Percentiles rank a stretch among this genome's conserved stretches.
These are phyloP conservation scores for Drosophila hydei DNA, from an alignment of 1,140 invertebrate species.

Conservation along the genomic window DNA sequence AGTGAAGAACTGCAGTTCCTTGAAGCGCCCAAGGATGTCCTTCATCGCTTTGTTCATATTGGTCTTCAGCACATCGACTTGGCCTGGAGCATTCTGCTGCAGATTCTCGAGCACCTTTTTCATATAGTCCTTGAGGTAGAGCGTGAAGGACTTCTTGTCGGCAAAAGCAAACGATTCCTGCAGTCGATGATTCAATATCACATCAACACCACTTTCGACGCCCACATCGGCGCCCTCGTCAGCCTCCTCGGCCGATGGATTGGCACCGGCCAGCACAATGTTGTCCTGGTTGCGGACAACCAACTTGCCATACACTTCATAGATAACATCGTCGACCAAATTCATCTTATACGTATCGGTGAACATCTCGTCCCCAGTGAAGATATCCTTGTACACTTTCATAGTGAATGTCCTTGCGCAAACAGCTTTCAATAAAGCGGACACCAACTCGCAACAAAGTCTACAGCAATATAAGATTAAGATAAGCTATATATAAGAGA, in stretches of 20 bases:
- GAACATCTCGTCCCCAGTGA: constrained; percentile 98
- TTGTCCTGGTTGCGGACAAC: constrained; percentile 91
- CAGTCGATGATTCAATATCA: constrained; percentile 96
- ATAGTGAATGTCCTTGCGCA: constrained; percentile 85
- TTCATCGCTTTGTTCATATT: constrained; percentile 98
- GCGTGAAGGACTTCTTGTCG: constrained; percentile 95
- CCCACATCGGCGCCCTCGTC: constrained; percentile 92
- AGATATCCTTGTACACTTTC: constrained; percentile 97
- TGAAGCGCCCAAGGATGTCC: constrained; percentile 95
- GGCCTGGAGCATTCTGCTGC: constrained; percentile 90
- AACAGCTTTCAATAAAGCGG: not conserved
- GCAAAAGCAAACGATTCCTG: constrained; percentile 93
- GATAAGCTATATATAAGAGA: not conserved
- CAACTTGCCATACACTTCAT: constrained; percentile 96
- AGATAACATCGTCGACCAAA: constrained; percentile 95
- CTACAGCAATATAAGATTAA: not conserved
- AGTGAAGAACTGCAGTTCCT: constrained; percentile 97
- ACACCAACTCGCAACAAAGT: no score
- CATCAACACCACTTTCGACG: constrained; percentile 93
- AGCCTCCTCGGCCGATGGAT: constrained; percentile 96
- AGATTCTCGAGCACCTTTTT: constrained; percentile 95
- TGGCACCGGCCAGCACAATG: constrained; percentile 92
- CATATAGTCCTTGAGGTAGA: constrained; percentile 98
- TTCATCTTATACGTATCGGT: constrained; percentile 98
- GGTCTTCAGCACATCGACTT: constrained; percentile 95